Base-by-base conservation (phyloP, 2,888 invertebrate genomes). In the Pardosa pseudoannulata region DNA sequence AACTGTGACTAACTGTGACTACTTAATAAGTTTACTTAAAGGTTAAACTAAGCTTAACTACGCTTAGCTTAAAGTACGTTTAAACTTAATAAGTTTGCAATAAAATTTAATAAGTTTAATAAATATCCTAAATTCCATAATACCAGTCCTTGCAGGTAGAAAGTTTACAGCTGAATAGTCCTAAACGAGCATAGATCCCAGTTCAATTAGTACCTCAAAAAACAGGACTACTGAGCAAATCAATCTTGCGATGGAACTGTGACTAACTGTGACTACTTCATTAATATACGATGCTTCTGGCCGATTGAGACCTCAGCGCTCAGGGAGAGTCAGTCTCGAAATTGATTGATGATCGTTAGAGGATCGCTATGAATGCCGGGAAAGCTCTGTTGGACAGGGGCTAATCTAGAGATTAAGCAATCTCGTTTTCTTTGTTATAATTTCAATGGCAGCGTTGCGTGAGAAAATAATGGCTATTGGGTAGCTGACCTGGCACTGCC, bases 271-370 rank as follows among this genome's bases (percentile, higher is more conserved):
- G 56, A 56, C 56, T 36, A 56, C 56, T 56, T 56, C 56, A 56
- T 56, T 56, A 56, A 56, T 56, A 56, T 56, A 56, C 56, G 56
- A 56, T 56, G 23, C 23, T 23, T 23, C 56, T 1, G 56, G 56
- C 56, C 56, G 56, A 56, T 56, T 56, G 56, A 56, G 56, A 56
- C 56, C 56, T 56, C 56, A 56, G 23, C 56, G 56, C 56, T 56
- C 11, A 1, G 23, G 56, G 19, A 56, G 56, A 56, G 56, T 23
- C 56, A 56, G 19, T 56, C 23, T 23, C 56, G 56, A 23, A 56
- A 56, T 56, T 56, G 56, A 56, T 56, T 56, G 56, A 56, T 56
- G 56, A 56, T 56, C 56, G 23, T 23, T 2, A 16, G 16, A 16
- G 56, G 16, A 16, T 46, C 23, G 23, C 23, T 56, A 56, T 56